phyloP scores from a whole-genome alignment of 1,140 invertebrate species.

The Grapholita molesta region DNA sequence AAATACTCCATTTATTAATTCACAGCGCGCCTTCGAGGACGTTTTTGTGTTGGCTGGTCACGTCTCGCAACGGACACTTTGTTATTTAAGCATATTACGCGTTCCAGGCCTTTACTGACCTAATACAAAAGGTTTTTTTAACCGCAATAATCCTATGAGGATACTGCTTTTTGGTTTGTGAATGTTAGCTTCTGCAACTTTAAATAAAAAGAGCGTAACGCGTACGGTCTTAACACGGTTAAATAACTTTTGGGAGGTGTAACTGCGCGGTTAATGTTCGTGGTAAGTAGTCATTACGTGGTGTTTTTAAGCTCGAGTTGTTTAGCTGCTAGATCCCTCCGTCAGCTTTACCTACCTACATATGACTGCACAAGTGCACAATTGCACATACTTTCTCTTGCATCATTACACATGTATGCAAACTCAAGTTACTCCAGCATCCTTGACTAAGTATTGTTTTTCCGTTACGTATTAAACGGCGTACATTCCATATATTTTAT shows the following conservation, averaged over 20 bases:
- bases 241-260: background rate
- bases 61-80: constrained; percentile 5
- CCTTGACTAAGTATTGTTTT: background rate
- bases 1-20: constrained; percentile 4
- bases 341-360: background rate
- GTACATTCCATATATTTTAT: background rate
- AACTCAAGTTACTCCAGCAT: background rate
- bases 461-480: background rate
- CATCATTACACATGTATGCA: background rate
- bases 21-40: background rate
- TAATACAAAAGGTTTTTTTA: background rate
- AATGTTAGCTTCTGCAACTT: background rate
- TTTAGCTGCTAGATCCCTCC: no score
- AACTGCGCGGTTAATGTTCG: background rate
- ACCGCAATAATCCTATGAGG: background rate
- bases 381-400: background rate
- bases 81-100: constrained; percentile 14
- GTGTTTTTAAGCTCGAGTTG: background rate
- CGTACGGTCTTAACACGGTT: background rate
- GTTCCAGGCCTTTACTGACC: background rate
- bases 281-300: background rate
- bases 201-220: background rate
- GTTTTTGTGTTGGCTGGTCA: background rate
- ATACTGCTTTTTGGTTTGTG: background rate
- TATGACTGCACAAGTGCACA: no score